These are phyloP conservation scores for Agriopis leucophaearia DNA, from an alignment of 2,888 invertebrate genomes.

Conservation along the genomic window DNA sequence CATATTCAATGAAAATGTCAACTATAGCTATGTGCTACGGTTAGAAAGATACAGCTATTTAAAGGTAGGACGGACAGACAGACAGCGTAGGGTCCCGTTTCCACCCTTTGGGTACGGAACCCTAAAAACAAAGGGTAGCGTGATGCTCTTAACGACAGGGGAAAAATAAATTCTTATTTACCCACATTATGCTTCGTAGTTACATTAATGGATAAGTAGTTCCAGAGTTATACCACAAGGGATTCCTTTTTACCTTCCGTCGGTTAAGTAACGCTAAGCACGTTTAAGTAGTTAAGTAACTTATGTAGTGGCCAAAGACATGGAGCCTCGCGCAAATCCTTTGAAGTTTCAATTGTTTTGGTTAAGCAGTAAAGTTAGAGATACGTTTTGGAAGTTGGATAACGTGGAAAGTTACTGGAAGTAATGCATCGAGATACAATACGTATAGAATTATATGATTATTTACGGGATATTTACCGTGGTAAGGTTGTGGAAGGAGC, in stretches of 20 bases:
- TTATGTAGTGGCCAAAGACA: conserved; percentile 38
- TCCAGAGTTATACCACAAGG: conserved; percentile 37
- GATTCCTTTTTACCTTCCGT: conserved; percentile 44
- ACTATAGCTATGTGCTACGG: no score
- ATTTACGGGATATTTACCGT: no score
- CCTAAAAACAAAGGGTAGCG: neutral
- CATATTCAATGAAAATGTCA: no score
- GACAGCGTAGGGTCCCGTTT: no score
- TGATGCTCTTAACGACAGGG: neutral
- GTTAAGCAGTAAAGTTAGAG: conserved; percentile 30
- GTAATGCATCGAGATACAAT: conserved; percentile 3
- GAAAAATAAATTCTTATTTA: conserved; percentile 26
- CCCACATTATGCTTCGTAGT: conserved; percentile 20
- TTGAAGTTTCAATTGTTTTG: conserved; percentile 37
- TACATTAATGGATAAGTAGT: conserved; percentile 36
- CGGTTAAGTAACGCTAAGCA: conserved; percentile 45
- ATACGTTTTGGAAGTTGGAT: conserved; percentile 19
- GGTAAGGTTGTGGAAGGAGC: no score
- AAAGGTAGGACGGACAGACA: no score
- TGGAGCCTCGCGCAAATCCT: conserved; percentile 29
- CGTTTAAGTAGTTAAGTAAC: conserved; percentile 45
- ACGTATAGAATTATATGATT: no score
- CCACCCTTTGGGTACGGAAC: no score
- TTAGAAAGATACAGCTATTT: no score
- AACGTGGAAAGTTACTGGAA: neutral